phyloP scores from a whole-genome alignment of 2,797 vertebrate genomes.

The Anniella stebbinsi region DNA sequence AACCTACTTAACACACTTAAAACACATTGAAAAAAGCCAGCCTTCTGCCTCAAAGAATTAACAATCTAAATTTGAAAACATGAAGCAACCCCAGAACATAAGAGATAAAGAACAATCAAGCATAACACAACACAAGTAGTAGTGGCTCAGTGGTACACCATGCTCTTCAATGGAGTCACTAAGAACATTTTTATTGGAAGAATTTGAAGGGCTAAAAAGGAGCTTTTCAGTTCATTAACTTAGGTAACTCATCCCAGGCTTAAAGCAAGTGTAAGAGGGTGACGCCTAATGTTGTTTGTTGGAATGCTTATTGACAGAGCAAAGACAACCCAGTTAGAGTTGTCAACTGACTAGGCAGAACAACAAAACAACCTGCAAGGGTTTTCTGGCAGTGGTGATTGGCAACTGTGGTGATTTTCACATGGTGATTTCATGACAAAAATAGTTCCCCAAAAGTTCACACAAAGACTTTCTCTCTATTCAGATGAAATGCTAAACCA shows the following conservation, averaged over 20 bases:
- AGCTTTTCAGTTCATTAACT: neutral
- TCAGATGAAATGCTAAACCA: too few relatives aligned
- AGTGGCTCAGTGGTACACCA: neutral
- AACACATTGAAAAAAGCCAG: neutral
- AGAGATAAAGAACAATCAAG: conserved; percentile 19
- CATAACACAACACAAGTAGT: neutral
- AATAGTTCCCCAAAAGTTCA: neutral
- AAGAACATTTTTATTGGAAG: neutral
- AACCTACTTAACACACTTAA: conserved; percentile 19
- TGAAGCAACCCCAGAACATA: neutral
- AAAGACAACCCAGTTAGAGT: neutral
- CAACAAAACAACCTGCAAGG: neutral
- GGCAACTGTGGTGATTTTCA: neutral
- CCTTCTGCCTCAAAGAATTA: neutral
- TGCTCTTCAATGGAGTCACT: neutral
- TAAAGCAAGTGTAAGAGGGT: too few relatives aligned
- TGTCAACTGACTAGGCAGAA: neutral
- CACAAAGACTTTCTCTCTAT: neutral
- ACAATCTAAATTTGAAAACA: conserved; percentile 26
- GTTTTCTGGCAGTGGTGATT: neutral
- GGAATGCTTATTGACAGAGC: neutral
- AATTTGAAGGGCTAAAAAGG: neutral
- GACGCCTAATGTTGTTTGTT: neutral
- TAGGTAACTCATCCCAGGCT: neutral
- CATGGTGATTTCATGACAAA: neutral